These are phyloP conservation scores for Rhyacophila evoluta DNA, from an alignment of 2,888 invertebrate genomes.

Conservation along the genomic window DNA sequence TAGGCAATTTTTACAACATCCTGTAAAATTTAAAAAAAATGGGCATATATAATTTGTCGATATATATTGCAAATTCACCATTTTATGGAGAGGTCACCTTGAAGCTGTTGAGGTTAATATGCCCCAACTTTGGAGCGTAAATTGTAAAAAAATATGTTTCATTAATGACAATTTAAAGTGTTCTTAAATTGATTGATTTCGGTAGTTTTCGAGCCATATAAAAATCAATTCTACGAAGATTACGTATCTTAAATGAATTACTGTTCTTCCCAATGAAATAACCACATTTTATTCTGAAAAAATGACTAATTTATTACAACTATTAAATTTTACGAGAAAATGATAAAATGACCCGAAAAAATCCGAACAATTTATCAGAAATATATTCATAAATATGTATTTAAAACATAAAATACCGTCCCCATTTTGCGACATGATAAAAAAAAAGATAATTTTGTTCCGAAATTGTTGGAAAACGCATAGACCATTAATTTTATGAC, in stretches of 20 bases:
- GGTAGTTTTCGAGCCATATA: no score
- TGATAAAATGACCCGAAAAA: constrained; percentile 6
- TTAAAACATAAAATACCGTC: constrained; percentile 28
- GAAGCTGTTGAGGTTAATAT: no score
- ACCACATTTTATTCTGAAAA: background rate
- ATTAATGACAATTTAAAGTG: no score
- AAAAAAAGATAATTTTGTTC: constrained; percentile 25
- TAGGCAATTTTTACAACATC: no score
- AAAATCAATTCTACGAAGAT: no score
- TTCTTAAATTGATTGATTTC: no score
- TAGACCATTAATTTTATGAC: constrained; percentile 47
- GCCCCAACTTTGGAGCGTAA: no score
- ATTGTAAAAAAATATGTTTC: no score
- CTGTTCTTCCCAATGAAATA: background rate
- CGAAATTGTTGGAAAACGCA: constrained; percentile 35
- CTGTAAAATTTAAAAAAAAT: no score
- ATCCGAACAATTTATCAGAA: constrained; percentile 19
- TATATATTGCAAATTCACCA: no score
- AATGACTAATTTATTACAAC: background rate
- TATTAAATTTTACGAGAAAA: background rate
- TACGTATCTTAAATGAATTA: background rate
- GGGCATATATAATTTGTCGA: no score
- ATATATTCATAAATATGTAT: constrained; percentile 25
- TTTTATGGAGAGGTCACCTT: no score
- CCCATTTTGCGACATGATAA: background rate